phyloP scores from a whole-genome alignment of 2,113 vertebrate species.

The Hirundichthys speculiger region DNA sequence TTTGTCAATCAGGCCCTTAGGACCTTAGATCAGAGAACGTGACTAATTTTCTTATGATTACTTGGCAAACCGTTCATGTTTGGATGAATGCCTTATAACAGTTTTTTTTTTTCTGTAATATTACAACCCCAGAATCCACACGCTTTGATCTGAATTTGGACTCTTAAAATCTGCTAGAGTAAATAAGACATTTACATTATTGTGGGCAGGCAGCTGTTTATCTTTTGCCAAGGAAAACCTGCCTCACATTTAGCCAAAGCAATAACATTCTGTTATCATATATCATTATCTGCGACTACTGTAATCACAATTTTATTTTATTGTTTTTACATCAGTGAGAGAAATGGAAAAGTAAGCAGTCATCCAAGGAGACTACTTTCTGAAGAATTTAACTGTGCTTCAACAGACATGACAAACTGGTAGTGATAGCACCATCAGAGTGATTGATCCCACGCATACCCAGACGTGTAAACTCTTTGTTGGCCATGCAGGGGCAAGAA shows the following conservation, averaged over 20 bases:
- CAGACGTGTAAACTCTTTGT: slow-evolving; percentile 48
- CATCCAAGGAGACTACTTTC: slow-evolving; percentile 54
- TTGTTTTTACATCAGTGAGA: slow-evolving; percentile 10
- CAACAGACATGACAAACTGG: slow-evolving; percentile 42
- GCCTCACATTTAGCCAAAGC: too few species aligned
- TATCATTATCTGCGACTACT: slow-evolving; percentile 1
- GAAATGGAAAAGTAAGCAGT: slow-evolving; percentile 36
- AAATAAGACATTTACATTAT: too few species aligned
- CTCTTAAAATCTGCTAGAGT: too few species aligned
- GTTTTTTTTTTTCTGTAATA: too few species aligned
- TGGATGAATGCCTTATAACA: too few species aligned
- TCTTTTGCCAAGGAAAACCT: background rate
- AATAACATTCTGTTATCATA: slow-evolving; percentile 7
- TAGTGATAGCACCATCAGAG: slow-evolving; percentile 46
- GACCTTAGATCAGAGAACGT: too few species aligned
- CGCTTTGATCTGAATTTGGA: too few species aligned
- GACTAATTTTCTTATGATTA: too few species aligned
- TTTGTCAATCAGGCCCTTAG: too few species aligned
- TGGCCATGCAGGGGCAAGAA: slow-evolving; percentile 35
- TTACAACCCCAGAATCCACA: too few species aligned
- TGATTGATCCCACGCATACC: slow-evolving; percentile 63
- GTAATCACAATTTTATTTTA: background rate
- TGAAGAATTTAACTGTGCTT: slow-evolving; percentile 58
- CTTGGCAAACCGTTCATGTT: too few species aligned
- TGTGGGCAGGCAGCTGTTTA: slow-evolving; percentile 11